These are phyloP conservation scores for Cephus cinctus DNA, from an alignment of 1,140 invertebrate genomes.

Conservation along the genomic window DNA sequence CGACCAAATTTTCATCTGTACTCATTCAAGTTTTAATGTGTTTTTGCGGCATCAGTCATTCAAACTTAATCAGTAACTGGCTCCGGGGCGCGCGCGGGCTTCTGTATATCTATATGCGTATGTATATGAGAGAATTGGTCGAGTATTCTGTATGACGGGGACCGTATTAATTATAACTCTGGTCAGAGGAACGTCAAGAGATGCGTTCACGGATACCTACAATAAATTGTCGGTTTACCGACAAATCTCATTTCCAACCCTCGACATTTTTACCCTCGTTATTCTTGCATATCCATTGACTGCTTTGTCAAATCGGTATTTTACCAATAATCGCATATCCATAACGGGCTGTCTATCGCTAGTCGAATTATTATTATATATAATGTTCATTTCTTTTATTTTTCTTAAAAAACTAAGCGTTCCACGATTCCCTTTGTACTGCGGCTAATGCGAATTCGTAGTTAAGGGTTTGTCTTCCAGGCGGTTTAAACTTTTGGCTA, in stretches of 20 bases:
- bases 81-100: slow-evolving; percentile 14
- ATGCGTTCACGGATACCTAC: slow-evolving; percentile 50
- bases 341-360: too few relatives aligned
- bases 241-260: slow-evolving; percentile 56
- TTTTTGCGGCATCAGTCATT: slow-evolving; percentile 58
- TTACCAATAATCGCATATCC: too few relatives aligned
- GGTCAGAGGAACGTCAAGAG: slow-evolving; percentile 53
- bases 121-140: slow-evolving; percentile 48
- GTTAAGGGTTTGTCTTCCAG: too few relatives aligned
- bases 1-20: slow-evolving; percentile 56
- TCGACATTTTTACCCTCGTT: slow-evolving; percentile 44
- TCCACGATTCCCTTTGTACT: too few relatives aligned
- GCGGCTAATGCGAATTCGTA: too few relatives aligned
- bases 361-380: too few relatives aligned
- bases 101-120: slow-evolving; percentile 21
- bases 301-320: too few relatives aligned
- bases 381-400: too few relatives aligned
- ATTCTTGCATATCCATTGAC: too few relatives aligned
- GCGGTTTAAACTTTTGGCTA: too few relatives aligned
- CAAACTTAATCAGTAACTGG: slow-evolving; percentile 53
- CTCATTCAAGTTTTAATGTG: slow-evolving; percentile 57
- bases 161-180: slow-evolving; percentile 58
- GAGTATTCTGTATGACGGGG: slow-evolving; percentile 44
- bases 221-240: slow-evolving; percentile 58
- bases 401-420: too few relatives aligned